Conservation (phyloP, 2,888 invertebrate species). For the Drosophila yooni region DNA sequence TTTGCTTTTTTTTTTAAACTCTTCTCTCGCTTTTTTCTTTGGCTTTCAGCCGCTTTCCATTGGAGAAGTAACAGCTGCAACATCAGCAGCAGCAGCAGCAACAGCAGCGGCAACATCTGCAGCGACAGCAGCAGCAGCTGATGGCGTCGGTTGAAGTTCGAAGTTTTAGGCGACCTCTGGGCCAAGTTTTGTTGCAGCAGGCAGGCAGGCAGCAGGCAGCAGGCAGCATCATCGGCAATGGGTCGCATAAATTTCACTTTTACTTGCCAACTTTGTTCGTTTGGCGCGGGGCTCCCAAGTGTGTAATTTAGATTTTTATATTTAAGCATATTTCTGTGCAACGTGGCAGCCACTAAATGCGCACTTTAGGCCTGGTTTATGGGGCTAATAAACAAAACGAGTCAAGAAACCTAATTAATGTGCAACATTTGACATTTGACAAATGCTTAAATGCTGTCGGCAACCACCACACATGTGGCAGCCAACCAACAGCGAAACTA, state of each 20-base stretch:
- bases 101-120: slow-evolving; percentile 6
- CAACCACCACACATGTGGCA: slow-evolving; percentile 19
- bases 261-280: slow-evolving; percentile 50
- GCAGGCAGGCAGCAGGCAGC: not conserved
- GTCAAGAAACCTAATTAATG: slow-evolving; percentile 41
- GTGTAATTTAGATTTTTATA: slow-evolving; percentile 56
- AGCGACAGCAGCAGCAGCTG: slow-evolving; percentile 18
- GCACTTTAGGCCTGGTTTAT: slow-evolving; percentile 11
- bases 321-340: slow-evolving; percentile 45
- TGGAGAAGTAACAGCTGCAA: slow-evolving; percentile 27
- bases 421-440: slow-evolving; percentile 46
- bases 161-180: slow-evolving; percentile 59
- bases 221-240: slow-evolving; percentile 12
- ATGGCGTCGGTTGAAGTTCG: slow-evolving; percentile 51
- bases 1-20: slow-evolving; percentile 49
- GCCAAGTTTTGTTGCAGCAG: slow-evolving; percentile 42
- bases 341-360: slow-evolving; percentile 58
- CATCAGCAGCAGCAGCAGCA: not conserved
- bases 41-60: slow-evolving; percentile 53
- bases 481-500: not conserved
- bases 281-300: slow-evolving; percentile 9
- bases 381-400: slow-evolving; percentile 18
- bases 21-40: slow-evolving; percentile 15
- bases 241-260: slow-evolving; percentile 76
- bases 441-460: not conserved